Percentiles rank a stretch among this genome's conserved stretches.
phyloP scores from a whole-genome alignment of 2,888 invertebrate genomes.

The Drosophila kokeensis region DNA sequence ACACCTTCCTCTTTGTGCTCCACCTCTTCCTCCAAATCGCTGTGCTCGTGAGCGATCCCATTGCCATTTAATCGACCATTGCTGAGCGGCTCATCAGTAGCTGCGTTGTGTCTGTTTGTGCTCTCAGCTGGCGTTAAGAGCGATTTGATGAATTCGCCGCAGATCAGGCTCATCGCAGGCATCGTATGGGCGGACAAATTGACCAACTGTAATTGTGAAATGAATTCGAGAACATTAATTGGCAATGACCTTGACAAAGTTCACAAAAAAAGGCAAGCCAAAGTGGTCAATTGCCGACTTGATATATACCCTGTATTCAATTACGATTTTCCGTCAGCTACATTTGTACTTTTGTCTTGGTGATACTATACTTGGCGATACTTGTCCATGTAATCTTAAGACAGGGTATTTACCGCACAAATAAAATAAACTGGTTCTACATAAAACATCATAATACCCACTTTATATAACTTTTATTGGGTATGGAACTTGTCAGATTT shows the following conservation, averaged over 20 bases:
- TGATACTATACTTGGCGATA: not conserved
- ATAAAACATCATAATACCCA: not conserved
- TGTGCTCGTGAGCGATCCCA: constrained; percentile 39
- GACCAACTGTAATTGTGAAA: constrained; percentile 80
- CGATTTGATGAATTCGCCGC: constrained; percentile 81
- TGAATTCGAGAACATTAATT: constrained; percentile 57
- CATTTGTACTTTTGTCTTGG: not conserved
- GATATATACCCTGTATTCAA: not conserved
- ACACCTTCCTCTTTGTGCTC: constrained; percentile 11
- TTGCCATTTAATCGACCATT: constrained; percentile 67
- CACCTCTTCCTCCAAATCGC: constrained; percentile 56
- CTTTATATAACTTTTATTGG: not conserved
- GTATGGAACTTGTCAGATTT: constrained; percentile 3
- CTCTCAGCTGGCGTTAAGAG: constrained; percentile 70
- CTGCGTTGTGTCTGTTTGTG: constrained; percentile 6
- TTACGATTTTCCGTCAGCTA: not conserved
- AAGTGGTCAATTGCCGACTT: not conserved
- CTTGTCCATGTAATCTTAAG: not conserved
- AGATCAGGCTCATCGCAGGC: constrained; percentile 83
- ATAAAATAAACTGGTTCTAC: not conserved
- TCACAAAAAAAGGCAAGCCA: constrained; percentile 31
- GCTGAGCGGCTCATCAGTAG: constrained; percentile 18
- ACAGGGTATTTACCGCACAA: not conserved
- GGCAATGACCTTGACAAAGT: constrained; percentile 68
- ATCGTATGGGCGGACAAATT: constrained; percentile 84